Evolutionary conservation across 2,888 invertebrate species (phyloP).

Genomic region (Proisotoma minuta): DNA sequence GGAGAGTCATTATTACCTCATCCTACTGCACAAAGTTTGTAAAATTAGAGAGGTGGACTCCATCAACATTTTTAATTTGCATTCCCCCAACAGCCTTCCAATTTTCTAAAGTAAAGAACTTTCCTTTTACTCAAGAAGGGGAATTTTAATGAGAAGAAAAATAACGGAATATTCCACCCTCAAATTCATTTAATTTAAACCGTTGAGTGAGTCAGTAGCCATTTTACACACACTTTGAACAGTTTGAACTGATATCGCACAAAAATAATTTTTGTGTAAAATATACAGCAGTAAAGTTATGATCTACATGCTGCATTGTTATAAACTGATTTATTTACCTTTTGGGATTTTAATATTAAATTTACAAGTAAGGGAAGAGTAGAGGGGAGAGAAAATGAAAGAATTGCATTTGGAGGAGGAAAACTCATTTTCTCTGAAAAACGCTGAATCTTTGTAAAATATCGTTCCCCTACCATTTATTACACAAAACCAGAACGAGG

Average conservation of each 20-base stretch:
- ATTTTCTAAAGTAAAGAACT: not conserved
- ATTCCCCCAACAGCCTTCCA: not conserved
- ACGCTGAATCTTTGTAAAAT: slow-evolving; percentile 12
- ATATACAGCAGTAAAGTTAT: not conserved
- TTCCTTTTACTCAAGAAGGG: slow-evolving; percentile 6
- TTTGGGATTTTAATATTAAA: slow-evolving; percentile 40
- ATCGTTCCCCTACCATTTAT: slow-evolving; percentile 1
- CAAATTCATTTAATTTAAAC: not conserved
- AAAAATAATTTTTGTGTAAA: not conserved
- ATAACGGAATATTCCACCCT: not conserved
- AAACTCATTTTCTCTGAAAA: slow-evolving; percentile 1
- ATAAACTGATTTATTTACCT: slow-evolving; percentile 40
- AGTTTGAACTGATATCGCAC: not conserved
- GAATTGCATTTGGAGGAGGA: slow-evolving; percentile 22
- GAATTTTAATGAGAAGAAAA: slow-evolving; percentile 15
- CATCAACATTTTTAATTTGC: not conserved
- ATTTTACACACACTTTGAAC: not conserved
- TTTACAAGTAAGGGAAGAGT: slow-evolving; percentile 9
- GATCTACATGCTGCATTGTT: slow-evolving; percentile 10
- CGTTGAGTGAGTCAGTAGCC: not conserved
- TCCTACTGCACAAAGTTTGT: not conserved
- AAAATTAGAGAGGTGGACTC: not conserved
- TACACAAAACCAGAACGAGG: too few relatives aligned
- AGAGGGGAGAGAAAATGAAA: slow-evolving; percentile 22
- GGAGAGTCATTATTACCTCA: not conserved